Percentiles rank a stretch among this genome's conserved stretches.
These are phyloP conservation scores for Percopsis omiscomaycus DNA, from an alignment of 2,797 vertebrate species.

Conservation along the genomic window DNA sequence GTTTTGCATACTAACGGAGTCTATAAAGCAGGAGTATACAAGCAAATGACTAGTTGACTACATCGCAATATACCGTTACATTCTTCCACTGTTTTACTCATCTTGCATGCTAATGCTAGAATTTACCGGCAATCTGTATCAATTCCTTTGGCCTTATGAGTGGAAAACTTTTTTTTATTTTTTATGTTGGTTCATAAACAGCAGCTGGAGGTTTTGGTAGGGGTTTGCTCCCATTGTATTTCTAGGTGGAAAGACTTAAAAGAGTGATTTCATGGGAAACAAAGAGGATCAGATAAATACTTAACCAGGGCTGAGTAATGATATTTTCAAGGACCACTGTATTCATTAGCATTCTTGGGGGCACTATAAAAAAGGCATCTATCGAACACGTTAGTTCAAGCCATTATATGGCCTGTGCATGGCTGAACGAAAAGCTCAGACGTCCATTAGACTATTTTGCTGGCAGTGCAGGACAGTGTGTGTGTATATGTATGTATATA, in stretches of 20 bases:
- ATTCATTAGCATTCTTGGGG: no score
- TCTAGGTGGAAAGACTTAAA: not conserved
- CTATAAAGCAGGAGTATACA: not conserved
- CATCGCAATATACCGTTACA: no score
- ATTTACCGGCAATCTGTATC: no score
- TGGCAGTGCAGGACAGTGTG: constrained; percentile 8
- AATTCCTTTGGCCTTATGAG: constrained; percentile 5
- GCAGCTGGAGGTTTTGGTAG: no score
- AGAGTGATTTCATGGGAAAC: not conserved
- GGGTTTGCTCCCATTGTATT: no score
- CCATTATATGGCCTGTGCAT: constrained; percentile 5
- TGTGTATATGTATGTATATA: constrained; percentile 3
- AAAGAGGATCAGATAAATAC: not conserved
- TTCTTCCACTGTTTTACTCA: no score
- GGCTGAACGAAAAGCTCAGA: constrained; percentile 10
- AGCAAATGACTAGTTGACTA: no score
- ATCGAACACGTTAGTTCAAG: constrained; percentile 1
- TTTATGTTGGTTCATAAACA: no score
- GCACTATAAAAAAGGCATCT: not conserved
- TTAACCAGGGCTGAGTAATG: not conserved
- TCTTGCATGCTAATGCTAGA: no score
- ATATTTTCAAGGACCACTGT: no score
- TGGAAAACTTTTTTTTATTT: constrained; percentile 22
- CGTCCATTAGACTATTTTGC: constrained; percentile 7
- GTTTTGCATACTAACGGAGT: constrained; percentile 40